A percentile compares a stretch with the other conserved stretches of the same genome.
Conservation (phyloP, 2,888 invertebrate genomes). For the Microdon myrmicae region DNA sequence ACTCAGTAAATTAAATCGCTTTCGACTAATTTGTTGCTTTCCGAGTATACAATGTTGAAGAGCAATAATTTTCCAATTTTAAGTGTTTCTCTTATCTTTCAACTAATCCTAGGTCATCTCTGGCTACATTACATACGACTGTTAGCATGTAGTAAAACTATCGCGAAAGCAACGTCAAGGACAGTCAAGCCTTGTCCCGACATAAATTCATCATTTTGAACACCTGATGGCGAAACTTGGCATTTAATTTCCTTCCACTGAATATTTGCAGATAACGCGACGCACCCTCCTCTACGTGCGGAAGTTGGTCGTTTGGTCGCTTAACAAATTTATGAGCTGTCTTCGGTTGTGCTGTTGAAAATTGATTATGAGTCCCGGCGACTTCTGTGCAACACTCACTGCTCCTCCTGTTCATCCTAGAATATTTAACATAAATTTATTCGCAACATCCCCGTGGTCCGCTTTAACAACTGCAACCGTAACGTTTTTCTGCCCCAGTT, state of each 20-base stretch:
- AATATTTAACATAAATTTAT: background rate
- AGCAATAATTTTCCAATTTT: too few relatives aligned
- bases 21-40: too few relatives aligned
- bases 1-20: too few relatives aligned
- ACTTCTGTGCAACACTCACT: background rate
- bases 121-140: too few relatives aligned
- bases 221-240: conserved; percentile 42
- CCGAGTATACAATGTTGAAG: too few relatives aligned
- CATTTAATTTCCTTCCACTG: conserved; percentile 26
- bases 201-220: conserved; percentile 48
- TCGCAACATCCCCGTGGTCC: background rate
- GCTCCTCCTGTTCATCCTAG: background rate
- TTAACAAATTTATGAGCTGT: conserved; percentile 45
- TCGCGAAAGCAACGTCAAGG: too few relatives aligned
- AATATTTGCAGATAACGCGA: conserved; percentile 23
- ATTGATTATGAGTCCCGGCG: conserved; percentile 40
- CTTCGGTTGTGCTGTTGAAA: conserved; percentile 40
- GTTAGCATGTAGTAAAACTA: too few relatives aligned
- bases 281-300: too few relatives aligned
- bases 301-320: conserved; percentile 44
- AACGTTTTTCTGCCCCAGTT: conserved; percentile 19
- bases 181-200: too few relatives aligned
- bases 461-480: too few relatives aligned
- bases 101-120: too few relatives aligned
- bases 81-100: too few relatives aligned